Conservation (phyloP, 2,797 vertebrate species). For the Cryptoblepharus egeriae region DNA sequence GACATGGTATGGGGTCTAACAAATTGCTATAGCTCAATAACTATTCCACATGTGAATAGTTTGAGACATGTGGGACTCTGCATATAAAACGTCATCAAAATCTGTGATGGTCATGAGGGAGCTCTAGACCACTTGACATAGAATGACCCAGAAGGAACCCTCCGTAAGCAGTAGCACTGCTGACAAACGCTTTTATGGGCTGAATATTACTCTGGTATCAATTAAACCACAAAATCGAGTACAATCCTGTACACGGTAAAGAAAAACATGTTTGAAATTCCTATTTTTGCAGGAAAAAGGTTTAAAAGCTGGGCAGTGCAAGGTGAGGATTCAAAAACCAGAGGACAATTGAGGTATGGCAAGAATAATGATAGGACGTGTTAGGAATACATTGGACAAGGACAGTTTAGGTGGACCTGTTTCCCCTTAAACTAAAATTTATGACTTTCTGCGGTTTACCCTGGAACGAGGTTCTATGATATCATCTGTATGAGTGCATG, state of each 20-base stretch:
- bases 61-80: no score
- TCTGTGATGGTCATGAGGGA: no score
- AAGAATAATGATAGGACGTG: neutral
- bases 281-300: neutral
- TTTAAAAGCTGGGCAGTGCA: neutral
- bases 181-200: neutral
- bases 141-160: no score
- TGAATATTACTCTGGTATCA: neutral
- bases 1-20: no score
- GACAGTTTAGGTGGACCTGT: neutral
- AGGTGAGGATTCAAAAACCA: neutral
- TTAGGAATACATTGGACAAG: neutral
- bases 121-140: no score
- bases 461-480: neutral
- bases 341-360: neutral
- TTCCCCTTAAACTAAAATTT: neutral
- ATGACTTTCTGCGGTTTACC: neutral
- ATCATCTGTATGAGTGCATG: neutral
- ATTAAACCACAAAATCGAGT: neutral
- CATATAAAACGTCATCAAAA: no score
- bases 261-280: no score
- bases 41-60: no score
- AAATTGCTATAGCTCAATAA: no score
- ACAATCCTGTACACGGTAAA: neutral
- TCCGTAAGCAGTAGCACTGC: neutral